phyloP scores from a whole-genome alignment of 2,797 vertebrate genomes.

The Anguilla marmorata region DNA sequence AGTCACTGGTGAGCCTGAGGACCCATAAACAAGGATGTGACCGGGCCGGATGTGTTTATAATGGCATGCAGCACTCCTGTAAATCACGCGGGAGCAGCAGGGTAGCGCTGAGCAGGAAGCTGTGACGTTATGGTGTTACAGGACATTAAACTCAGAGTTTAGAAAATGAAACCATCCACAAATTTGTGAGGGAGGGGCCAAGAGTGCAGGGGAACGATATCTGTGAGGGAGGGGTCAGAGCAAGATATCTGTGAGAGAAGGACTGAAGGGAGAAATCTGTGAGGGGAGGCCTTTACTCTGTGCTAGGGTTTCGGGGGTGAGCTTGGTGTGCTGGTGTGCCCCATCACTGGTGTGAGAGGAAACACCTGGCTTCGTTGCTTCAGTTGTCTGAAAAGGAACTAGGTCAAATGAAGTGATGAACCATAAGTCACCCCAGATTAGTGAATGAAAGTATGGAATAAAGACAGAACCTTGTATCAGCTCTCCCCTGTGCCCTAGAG shows the following conservation, averaged over 20 bases:
- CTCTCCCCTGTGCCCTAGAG: neutral
- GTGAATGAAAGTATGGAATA: neutral
- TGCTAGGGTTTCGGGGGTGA: neutral
- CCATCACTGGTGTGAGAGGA: neutral
- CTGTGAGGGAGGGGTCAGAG: neutral
- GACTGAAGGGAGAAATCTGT: neutral
- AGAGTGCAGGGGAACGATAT: neutral
- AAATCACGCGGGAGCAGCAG: conserved; percentile 43
- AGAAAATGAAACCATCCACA: neutral
- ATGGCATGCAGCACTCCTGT: neutral
- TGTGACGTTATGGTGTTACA: conserved; percentile 54
- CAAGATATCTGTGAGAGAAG: neutral
- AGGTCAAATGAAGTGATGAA: neutral
- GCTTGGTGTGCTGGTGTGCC: neutral
- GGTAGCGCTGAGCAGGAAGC: conserved; percentile 46
- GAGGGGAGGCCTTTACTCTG: neutral
- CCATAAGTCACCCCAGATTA: neutral
- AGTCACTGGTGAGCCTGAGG: neutral
- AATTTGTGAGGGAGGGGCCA: neutral
- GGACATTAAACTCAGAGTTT: conserved; percentile 52
- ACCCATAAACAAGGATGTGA: conserved; percentile 6
- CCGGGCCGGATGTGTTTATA: neutral
- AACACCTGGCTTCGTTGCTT: neutral
- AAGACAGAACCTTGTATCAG: neutral
- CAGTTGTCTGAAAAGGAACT: neutral